These are phyloP conservation scores for Polylopha cassiicola DNA, from an alignment of 2,888 invertebrate genomes.

Conservation along the genomic window DNA sequence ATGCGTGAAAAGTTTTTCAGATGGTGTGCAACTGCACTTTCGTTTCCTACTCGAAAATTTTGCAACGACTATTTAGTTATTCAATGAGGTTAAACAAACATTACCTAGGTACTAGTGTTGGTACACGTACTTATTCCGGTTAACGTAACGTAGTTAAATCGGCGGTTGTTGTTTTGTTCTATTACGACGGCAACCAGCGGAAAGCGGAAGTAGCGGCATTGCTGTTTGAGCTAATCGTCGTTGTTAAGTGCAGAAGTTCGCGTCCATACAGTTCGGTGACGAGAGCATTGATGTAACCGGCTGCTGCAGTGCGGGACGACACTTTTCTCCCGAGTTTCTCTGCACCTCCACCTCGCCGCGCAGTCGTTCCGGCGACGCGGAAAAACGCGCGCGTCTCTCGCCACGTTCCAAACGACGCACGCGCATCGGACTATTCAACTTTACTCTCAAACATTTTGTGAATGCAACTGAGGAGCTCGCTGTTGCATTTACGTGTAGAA, in stretches of 20 bases:
- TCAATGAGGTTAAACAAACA: conserved; percentile 18
- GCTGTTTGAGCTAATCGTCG: conserved; percentile 11
- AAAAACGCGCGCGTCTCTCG: conserved; percentile 50
- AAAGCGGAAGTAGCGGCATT: conserved; percentile 47
- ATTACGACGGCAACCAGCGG: conserved; percentile 28
- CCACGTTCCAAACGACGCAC: no score
- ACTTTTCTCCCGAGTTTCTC: conserved; percentile 73
- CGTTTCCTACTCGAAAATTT: conserved; percentile 4
- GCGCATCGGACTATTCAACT: no score
- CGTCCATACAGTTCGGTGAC: conserved; percentile 5
- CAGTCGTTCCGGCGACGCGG: conserved; percentile 51
- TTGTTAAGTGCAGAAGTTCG: conserved; percentile 2
- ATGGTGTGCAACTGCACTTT: conserved; percentile 9
- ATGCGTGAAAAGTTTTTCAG: no score
- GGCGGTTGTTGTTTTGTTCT: no score
- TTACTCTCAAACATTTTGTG: conserved; percentile 29
- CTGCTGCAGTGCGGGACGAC: conserved; percentile 45
- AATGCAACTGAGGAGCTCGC: conserved; percentile 30
- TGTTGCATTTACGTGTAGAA: conserved; percentile 35
- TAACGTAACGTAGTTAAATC: conserved; percentile 19
- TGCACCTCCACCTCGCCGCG: conserved; percentile 41
- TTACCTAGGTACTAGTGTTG: no score
- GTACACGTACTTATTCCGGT: conserved; percentile 10
- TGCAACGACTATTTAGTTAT: conserved; percentile 7
- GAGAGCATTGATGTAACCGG: conserved; percentile 65